Conservation (phyloP, 2,888 invertebrate species). For the Erpobdella octoculata region DNA sequence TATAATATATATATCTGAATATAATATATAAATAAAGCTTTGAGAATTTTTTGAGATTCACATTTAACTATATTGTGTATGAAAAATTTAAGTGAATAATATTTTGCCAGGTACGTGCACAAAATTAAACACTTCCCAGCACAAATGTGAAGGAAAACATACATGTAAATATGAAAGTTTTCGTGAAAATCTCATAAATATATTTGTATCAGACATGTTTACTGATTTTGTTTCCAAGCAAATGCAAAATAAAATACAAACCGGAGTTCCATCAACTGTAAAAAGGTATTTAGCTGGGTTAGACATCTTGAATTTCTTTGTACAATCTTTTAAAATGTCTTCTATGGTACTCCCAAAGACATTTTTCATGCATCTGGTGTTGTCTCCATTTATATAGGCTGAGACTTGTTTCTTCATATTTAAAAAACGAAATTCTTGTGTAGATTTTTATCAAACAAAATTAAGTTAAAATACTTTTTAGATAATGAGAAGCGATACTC, state of each 20-base stretch:
- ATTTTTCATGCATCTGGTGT: conserved; percentile 44
- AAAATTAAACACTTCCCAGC: too few relatives aligned
- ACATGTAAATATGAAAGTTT: neutral
- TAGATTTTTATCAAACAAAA: too few relatives aligned
- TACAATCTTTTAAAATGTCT: conserved; percentile 46
- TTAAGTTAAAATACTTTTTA: too few relatives aligned
- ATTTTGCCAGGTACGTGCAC: too few relatives aligned
- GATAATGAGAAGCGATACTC: too few relatives aligned
- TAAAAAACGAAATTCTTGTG: too few relatives aligned
- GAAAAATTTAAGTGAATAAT: too few relatives aligned
- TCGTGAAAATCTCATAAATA: neutral
- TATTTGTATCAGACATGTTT: neutral
- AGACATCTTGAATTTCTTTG: conserved; percentile 45
- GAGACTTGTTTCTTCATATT: neutral
- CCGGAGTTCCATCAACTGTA: conserved; percentile 45
- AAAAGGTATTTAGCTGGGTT: conserved; percentile 45
- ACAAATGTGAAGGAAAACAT: conserved; percentile 1
- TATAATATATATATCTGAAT: too few relatives aligned
- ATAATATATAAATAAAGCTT: too few relatives aligned
- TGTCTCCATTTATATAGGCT: conserved; percentile 45
- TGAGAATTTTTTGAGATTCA: too few relatives aligned
- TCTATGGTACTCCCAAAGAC: conserved; percentile 48
- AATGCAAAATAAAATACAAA: conserved; percentile 28
- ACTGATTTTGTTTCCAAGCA: too few relatives aligned
- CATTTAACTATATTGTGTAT: too few relatives aligned